Conservation (phyloP, 2,888 invertebrate species). For the Pandemis cinnamomeana region DNA sequence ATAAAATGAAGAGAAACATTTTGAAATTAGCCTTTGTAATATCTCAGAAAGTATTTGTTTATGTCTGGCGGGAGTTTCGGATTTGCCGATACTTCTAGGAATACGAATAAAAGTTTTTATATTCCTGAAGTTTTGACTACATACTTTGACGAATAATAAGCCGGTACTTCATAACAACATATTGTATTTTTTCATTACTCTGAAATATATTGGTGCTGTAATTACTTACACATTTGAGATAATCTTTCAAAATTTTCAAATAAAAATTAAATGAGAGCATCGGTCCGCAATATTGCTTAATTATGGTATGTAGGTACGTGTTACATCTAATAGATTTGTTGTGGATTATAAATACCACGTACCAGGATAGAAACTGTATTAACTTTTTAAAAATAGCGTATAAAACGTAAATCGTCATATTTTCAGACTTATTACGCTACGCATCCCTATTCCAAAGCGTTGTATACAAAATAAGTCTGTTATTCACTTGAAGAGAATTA, state of each 20-base stretch:
- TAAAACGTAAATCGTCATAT: not conserved
- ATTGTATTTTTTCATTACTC: no score
- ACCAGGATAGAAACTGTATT: not conserved
- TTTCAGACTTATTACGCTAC: not conserved
- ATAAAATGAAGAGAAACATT: not conserved
- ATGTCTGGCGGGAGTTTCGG: not conserved
- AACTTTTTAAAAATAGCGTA: not conserved
- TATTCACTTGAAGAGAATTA: slow-evolving; percentile 32
- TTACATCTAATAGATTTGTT: no score
- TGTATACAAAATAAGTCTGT: slow-evolving; percentile 36
- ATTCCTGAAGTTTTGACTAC: not conserved
- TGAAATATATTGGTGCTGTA: no score
- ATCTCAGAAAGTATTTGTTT: not conserved
- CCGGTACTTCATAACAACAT: no score
- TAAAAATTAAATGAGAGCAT: no score
- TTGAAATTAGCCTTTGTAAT: not conserved
- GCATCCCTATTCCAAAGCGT: slow-evolving; percentile 25
- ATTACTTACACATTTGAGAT: no score
- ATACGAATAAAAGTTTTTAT: not conserved
- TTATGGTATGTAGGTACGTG: no score
- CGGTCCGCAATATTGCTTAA: no score
- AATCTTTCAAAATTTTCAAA: no score
- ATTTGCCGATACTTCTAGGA: not conserved
- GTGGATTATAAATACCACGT: no score
- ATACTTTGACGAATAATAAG: no score